Evolutionary conservation across 2,797 vertebrate species (phyloP).

Genomic region (Pterois miles): DNA sequence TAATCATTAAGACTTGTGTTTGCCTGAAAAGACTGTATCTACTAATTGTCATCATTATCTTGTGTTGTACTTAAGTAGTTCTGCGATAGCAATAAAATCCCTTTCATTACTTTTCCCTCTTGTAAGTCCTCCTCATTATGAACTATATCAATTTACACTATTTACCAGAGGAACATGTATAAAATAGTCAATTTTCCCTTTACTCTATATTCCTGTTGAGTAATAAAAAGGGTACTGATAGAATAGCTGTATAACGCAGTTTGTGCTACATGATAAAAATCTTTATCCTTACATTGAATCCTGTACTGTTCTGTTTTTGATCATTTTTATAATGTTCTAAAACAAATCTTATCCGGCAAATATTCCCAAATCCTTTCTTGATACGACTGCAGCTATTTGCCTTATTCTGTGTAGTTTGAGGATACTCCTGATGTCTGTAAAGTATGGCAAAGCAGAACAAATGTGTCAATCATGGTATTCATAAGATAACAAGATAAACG

Average conservation of each 20-base stretch:
- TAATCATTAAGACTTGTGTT: slow-evolving; percentile 11
- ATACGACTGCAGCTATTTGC: background rate
- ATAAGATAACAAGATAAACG: too few species aligned
- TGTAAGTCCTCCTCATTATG: background rate
- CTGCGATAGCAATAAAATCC: background rate
- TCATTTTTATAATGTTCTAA: background rate
- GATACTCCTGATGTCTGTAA: background rate
- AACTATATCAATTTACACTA: background rate
- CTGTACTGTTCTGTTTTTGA: background rate
- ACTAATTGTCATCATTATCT: background rate
- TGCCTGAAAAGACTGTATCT: background rate
- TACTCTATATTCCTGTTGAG: background rate
- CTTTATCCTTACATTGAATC: background rate
- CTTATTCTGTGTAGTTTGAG: background rate
- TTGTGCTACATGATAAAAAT: background rate
- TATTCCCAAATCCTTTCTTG: background rate
- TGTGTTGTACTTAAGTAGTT: background rate
- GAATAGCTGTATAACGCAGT: too few species aligned
- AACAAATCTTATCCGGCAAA: background rate
- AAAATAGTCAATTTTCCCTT: background rate
- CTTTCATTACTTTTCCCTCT: background rate
- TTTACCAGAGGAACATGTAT: background rate
- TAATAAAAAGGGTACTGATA: background rate
- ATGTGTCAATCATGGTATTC: background rate
- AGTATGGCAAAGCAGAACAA: background rate